phyloP scores from a whole-genome alignment of 1,140 invertebrate species.

The Leptinotarsa texana region DNA sequence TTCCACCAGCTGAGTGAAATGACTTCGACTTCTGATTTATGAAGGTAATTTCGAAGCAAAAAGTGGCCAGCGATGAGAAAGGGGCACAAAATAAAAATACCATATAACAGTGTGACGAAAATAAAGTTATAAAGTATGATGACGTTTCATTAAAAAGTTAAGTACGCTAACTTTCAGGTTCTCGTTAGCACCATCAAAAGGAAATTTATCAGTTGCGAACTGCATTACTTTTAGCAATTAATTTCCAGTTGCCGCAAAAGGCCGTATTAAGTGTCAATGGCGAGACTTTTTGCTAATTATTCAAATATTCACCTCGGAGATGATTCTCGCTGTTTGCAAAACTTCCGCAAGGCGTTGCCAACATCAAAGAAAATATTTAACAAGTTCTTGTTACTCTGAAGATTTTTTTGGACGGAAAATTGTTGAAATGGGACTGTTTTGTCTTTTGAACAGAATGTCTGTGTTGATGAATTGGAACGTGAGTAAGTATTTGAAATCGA shows the following conservation, averaged over 20 bases:
- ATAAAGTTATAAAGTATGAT: slow-evolving; percentile 32
- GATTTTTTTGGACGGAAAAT: too few species aligned
- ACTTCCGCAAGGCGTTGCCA: too few species aligned
- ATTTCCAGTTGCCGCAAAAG: slow-evolving; percentile 28
- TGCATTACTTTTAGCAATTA: slow-evolving; percentile 26
- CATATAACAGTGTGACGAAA: slow-evolving; percentile 21
- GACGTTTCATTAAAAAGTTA: slow-evolving; percentile 41
- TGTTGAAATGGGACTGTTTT: too few species aligned
- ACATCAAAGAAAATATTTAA: too few species aligned
- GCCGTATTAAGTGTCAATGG: too few species aligned
- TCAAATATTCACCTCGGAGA: too few species aligned
- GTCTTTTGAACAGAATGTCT: too few species aligned
- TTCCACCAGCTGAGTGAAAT: not conserved
- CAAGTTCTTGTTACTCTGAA: too few species aligned
- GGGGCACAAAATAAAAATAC: slow-evolving; percentile 24
- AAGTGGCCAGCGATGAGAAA: slow-evolving; percentile 13
- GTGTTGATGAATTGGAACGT: too few species aligned
- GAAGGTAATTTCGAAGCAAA: slow-evolving; percentile 9
- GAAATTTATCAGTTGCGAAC: slow-evolving; percentile 30
- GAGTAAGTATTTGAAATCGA: too few species aligned
- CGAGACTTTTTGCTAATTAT: too few species aligned
- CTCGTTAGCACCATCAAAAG: slow-evolving; percentile 36
- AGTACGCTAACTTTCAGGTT: slow-evolving; percentile 32
- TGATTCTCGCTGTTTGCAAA: too few species aligned
- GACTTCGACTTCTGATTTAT: slow-evolving; percentile 1